phyloP scores from a whole-genome alignment of 2,888 invertebrate species.

The Alloplasta piceator region DNA sequence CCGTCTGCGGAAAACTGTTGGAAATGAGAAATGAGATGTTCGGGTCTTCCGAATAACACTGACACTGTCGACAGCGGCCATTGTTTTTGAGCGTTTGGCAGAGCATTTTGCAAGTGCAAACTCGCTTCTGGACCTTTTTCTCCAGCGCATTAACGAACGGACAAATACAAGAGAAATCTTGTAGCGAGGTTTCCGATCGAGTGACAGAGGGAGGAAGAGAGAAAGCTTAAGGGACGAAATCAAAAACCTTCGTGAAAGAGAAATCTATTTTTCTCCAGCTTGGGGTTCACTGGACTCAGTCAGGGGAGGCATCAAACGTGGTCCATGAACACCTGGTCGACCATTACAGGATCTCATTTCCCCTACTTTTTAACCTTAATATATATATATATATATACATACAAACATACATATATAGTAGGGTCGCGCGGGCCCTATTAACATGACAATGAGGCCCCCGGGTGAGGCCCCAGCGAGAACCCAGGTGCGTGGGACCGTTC shows the following conservation, averaged over 20 bases:
- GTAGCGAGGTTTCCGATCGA: slow-evolving; percentile 77
- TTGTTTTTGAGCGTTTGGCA: slow-evolving; percentile 32
- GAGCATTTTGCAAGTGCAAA: too few species aligned
- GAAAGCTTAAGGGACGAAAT: slow-evolving; percentile 64
- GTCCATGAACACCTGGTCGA: slow-evolving; percentile 54
- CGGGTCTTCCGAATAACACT: background rate
- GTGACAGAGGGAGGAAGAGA: slow-evolving; percentile 72
- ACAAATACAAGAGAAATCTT: slow-evolving; percentile 27
- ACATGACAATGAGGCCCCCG: slow-evolving; percentile 78
- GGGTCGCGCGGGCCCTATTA: slow-evolving; percentile 71
- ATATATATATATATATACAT: background rate
- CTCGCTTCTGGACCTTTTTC: slow-evolving; percentile 66
- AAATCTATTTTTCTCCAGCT: background rate
- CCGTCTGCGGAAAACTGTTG: too few species aligned
- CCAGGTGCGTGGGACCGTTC: slow-evolving; percentile 81
- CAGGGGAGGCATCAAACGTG: slow-evolving; percentile 21
- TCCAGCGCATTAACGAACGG: slow-evolving; percentile 10
- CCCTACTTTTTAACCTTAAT: slow-evolving; percentile 8
- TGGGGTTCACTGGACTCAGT: slow-evolving; percentile 32
- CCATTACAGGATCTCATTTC: slow-evolving; percentile 33
- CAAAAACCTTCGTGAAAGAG: slow-evolving; percentile 47
- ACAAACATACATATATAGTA: background rate
- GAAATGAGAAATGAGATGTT: too few species aligned
- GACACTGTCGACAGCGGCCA: slow-evolving; percentile 13
- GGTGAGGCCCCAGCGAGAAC: slow-evolving; percentile 74